Conservation (phyloP, 2,888 invertebrate genomes). For the Cephus spinipes region DNA sequence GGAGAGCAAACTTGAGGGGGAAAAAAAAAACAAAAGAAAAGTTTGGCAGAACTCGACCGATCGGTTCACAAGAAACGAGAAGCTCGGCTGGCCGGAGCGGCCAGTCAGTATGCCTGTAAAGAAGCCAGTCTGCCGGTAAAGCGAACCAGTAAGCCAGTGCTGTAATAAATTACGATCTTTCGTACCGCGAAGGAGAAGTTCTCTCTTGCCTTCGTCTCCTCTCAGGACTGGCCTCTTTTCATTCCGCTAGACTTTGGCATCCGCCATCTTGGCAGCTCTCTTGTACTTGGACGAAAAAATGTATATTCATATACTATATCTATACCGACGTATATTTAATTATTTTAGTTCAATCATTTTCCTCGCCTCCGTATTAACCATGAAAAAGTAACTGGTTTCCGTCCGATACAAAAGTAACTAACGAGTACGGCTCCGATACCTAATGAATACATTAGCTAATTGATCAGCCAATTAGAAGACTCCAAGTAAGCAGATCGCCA, state of each 20-base stretch:
- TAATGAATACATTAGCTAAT: background rate
- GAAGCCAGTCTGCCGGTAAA: background rate
- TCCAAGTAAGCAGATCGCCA: background rate
- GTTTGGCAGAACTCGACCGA: background rate
- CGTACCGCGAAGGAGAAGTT: background rate
- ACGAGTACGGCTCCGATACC: background rate
- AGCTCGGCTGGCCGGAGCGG: background rate
- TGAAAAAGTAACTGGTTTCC: background rate
- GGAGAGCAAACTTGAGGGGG: background rate
- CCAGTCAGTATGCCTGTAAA: background rate
- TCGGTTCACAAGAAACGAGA: background rate
- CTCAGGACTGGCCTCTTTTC: background rate
- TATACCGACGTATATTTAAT: background rate
- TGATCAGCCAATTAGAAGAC: background rate
- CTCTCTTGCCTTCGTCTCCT: background rate
- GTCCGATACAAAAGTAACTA: background rate
- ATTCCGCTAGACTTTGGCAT: background rate
- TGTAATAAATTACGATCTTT: constrained; percentile 7
- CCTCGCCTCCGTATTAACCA: background rate
- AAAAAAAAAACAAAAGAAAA: background rate
- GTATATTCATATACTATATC: background rate
- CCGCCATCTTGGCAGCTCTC: background rate
- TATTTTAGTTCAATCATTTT: background rate
- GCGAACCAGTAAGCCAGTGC: constrained; percentile 1
- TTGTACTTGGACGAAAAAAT: background rate